phyloP scores from a whole-genome alignment of 2,797 vertebrate species.

The Fundulus diaphanus region DNA sequence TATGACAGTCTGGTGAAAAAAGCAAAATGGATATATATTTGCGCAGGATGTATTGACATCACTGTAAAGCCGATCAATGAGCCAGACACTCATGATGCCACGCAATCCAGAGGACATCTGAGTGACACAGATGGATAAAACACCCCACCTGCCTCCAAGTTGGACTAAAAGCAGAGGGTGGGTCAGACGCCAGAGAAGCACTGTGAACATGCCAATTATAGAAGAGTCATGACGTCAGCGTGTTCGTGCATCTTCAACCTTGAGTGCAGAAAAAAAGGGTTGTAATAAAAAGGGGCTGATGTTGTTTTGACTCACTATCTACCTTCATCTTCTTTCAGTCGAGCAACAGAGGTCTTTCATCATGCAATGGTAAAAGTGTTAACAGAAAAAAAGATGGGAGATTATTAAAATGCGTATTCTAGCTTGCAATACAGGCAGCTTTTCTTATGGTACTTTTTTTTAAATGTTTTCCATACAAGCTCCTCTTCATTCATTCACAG shows the following conservation, averaged over 20 bases:
- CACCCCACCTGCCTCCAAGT: conserved; percentile 34
- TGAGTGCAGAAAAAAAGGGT: conserved; percentile 39
- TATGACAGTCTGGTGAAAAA: conserved; percentile 32
- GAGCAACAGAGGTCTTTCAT: background rate
- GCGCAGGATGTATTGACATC: conserved; percentile 35
- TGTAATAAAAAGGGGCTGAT: conserved; percentile 25
- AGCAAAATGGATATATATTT: conserved; percentile 28
- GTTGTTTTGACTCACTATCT: conserved; percentile 10
- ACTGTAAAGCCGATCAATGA: conserved; percentile 50
- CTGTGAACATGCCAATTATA: conserved; percentile 62
- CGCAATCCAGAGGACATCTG: conserved; percentile 47
- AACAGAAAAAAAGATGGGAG: background rate
- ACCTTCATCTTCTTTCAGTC: conserved; percentile 1
- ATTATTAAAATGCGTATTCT: background rate
- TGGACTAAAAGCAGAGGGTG: conserved; percentile 58
- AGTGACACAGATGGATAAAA: conserved; percentile 57
- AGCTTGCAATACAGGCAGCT: background rate
- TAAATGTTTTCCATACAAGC: background rate
- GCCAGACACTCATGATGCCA: conserved; percentile 43
- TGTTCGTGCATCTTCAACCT: conserved; percentile 54
- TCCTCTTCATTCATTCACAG: too few species aligned
- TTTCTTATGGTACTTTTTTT: background rate
- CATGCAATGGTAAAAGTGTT: conserved; percentile 6
- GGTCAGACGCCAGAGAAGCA: conserved; percentile 43
- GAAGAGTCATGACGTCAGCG: conserved; percentile 52